Percentiles rank a stretch among this genome's conserved stretches.
Conservation (phyloP, 2,888 invertebrate genomes). For the Azorinus chamasolen region DNA sequence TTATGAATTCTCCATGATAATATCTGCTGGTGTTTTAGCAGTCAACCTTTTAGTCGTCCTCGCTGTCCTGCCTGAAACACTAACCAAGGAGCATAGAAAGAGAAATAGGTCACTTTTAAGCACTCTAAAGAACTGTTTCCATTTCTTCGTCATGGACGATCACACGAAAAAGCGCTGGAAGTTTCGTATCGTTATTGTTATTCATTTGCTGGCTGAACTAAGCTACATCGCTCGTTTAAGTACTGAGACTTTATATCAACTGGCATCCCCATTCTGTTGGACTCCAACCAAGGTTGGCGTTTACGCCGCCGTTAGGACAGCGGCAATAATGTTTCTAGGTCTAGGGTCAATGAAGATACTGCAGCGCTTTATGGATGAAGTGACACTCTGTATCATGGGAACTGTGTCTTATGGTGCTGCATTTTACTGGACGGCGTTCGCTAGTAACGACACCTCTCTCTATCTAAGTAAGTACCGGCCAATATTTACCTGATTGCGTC, state of each 20-base stretch:
- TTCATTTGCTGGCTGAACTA: conserved; percentile 39
- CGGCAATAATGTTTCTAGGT: conserved; percentile 48
- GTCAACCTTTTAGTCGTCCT: conserved; percentile 34
- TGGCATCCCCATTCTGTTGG: conserved; percentile 69
- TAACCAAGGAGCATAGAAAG: conserved; percentile 37
- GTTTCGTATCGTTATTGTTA: conserved; percentile 42
- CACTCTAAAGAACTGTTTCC: conserved; percentile 25
- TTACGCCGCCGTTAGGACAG: conserved; percentile 41
- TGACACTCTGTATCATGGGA: conserved; percentile 53
- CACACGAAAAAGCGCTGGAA: conserved; percentile 52
- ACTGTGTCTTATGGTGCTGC: conserved; percentile 41
- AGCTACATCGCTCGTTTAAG: conserved; percentile 36
- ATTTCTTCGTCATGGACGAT: conserved; percentile 48
- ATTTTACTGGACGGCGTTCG: conserved; percentile 60
- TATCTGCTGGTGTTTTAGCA: conserved; percentile 37
- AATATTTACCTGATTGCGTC: background rate
- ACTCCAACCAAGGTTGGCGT: conserved; percentile 54
- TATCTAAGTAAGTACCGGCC: conserved; percentile 40
- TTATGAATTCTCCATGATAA: conserved; percentile 35
- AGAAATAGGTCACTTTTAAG: conserved; percentile 35
- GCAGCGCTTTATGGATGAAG: conserved; percentile 49
- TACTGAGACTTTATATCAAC: conserved; percentile 57
- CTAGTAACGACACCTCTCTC: conserved; percentile 21
- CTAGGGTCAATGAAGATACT: conserved; percentile 44
- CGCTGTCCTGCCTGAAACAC: conserved; percentile 49